phyloP scores from a whole-genome alignment of 2,888 invertebrate genomes.

The Lampropteryx suffumata region DNA sequence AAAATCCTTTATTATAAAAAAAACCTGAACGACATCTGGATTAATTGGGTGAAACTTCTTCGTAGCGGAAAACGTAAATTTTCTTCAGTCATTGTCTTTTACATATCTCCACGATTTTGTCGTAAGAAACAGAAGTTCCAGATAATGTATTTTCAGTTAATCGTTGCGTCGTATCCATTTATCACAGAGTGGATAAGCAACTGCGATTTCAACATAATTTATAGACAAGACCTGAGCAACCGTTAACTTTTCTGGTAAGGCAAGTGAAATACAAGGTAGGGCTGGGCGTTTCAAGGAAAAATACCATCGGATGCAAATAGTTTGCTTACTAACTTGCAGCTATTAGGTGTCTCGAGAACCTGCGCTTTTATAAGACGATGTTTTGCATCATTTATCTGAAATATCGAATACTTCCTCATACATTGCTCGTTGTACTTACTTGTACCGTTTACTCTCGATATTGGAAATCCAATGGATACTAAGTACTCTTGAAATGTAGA shows the following conservation, averaged over 20 bases:
- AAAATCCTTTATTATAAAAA: too few relatives aligned
- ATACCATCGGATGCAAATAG: constrained; percentile 66
- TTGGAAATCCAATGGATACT: constrained; percentile 29
- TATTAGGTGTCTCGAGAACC: constrained; percentile 57
- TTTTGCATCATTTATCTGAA: constrained; percentile 14
- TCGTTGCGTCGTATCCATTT: constrained; percentile 12
- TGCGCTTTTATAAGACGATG: constrained; percentile 52
- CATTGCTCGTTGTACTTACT: constrained; percentile 31
- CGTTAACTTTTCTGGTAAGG: constrained; percentile 49
- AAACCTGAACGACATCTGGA: too few relatives aligned
- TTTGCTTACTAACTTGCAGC: constrained; percentile 64
- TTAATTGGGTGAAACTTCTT: too few relatives aligned
- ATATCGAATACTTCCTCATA: constrained; percentile 10
- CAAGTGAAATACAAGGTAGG: constrained; percentile 49
- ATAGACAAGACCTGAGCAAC: constrained; percentile 35
- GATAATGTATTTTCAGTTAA: constrained; percentile 17
- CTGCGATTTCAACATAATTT: constrained; percentile 37
- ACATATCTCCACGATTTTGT: constrained; percentile 12
- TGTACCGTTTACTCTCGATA: neutral
- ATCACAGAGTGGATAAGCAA: constrained; percentile 19
- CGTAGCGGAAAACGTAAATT: too few relatives aligned
- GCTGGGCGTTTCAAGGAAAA: constrained; percentile 64
- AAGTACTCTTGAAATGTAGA: constrained; percentile 11
- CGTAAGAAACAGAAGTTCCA: constrained; percentile 1
- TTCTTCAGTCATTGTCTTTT: too few relatives aligned